Conservation (phyloP, 2,113 vertebrate species). For the Prunella fulvescens region DNA sequence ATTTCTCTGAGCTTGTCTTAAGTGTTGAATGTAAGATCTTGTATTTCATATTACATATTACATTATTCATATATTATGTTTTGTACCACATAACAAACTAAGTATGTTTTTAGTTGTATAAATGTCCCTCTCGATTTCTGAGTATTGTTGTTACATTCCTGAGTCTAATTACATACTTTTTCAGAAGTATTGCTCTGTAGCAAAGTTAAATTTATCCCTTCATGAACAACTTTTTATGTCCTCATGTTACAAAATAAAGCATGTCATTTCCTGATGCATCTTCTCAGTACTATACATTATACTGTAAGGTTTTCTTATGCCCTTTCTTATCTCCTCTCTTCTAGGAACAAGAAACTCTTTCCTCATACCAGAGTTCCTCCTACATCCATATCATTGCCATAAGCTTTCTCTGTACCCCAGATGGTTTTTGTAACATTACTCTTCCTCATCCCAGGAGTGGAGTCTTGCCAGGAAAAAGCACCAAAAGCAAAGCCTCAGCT, state of each 20-base stretch:
- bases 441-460: slow-evolving; percentile 1
- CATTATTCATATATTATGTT: too few relatives aligned
- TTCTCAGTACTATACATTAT: not conserved
- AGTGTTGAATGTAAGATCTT: not conserved
- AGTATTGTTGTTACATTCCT: not conserved
- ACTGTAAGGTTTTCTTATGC: not conserved
- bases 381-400: not conserved
- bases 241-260: not conserved
- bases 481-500: slow-evolving; percentile 37
- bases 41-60: not conserved
- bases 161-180: not conserved
- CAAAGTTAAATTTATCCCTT: not conserved
- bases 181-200: not conserved
- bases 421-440: slow-evolving; percentile 12
- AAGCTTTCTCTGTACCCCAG: not conserved
- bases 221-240: not conserved
- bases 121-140: not conserved
- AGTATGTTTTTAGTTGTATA: not conserved
- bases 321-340: not conserved
- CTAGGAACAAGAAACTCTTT: not conserved
- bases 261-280: not conserved
- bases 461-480: slow-evolving; percentile 34
- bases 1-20: not conserved
- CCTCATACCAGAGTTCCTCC: not conserved
- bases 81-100: not conserved